Conservation (phyloP, 2,113 vertebrate species). For the Electrona antarctica region DNA sequence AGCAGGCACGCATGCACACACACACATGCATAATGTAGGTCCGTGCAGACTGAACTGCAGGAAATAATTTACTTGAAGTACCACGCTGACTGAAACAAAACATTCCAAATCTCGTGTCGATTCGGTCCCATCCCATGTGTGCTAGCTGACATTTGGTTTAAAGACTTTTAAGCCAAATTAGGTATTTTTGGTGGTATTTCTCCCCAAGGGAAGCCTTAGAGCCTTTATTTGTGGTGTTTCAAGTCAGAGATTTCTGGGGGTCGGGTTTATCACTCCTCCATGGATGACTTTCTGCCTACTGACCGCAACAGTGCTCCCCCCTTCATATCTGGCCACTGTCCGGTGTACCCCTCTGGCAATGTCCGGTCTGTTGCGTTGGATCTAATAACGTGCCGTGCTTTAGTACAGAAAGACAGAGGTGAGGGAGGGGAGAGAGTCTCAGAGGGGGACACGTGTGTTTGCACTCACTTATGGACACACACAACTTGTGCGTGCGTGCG, state of each 20-base stretch:
- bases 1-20: slow-evolving; percentile 12
- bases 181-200: slow-evolving; percentile 56
- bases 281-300: slow-evolving; percentile 41
- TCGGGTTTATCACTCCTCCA: slow-evolving; percentile 59
- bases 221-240: slow-evolving; percentile 48
- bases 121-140: slow-evolving; percentile 8
- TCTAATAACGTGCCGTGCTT: slow-evolving; percentile 58
- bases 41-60: no score
- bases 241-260: slow-evolving; percentile 50
- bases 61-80: slow-evolving; percentile 8
- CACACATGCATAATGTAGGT: not conserved
- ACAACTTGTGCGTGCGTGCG: slow-evolving; percentile 21
- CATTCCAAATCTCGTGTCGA: not conserved
- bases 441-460: slow-evolving; percentile 7
- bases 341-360: slow-evolving; percentile 66
- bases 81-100: not conserved
- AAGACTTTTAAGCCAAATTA: slow-evolving; percentile 56
- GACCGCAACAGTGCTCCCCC: slow-evolving; percentile 70
- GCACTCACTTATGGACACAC: slow-evolving; percentile 2
- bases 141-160: not conserved
- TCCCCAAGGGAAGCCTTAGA: slow-evolving; percentile 43
- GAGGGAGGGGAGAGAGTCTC: not conserved
- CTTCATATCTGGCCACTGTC: slow-evolving; percentile 67
- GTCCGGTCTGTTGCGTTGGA: slow-evolving; percentile 69
- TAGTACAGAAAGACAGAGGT: slow-evolving; percentile 37